phyloP scores from a whole-genome alignment of 2,888 invertebrate species.

The Lasioglossum malachurum region DNA sequence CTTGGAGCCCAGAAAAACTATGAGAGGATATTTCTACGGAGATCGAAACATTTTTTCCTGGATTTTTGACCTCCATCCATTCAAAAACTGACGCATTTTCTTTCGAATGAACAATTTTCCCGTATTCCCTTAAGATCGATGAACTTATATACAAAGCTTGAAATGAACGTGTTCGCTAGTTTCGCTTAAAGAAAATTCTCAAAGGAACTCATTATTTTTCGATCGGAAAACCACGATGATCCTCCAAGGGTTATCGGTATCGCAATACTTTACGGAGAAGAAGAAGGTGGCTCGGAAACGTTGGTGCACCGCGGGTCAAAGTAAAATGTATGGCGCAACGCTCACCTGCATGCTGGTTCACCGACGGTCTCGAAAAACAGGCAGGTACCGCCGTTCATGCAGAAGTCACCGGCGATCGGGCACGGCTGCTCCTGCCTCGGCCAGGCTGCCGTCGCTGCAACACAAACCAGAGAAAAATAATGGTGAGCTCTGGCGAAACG shows the following conservation, averaged over 20 bases:
- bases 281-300: not conserved
- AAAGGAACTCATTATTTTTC: not conserved
- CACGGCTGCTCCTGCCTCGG: constrained; percentile 88
- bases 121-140: no score
- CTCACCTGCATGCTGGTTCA: constrained; percentile 94
- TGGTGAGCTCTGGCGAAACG: constrained; percentile 9
- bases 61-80: no score
- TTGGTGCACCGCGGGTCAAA: not conserved
- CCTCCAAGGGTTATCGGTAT: not conserved
- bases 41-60: no score
- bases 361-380: constrained; percentile 91
- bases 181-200: not conserved
- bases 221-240: not conserved
- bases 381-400: constrained; percentile 95
- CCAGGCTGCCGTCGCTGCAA: constrained; percentile 86
- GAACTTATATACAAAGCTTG: not conserved
- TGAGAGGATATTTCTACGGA: not conserved
- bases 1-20: not conserved
- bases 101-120: no score
- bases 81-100: no score
- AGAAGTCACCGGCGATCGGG: constrained; percentile 90
- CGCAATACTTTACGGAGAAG: not conserved
- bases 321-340: not conserved
- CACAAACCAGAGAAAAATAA: constrained; percentile 70
- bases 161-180: not conserved